These are phyloP conservation scores for Platyrinchus mystaceus DNA, from an alignment of 2,797 vertebrate genomes.

Conservation along the genomic window DNA sequence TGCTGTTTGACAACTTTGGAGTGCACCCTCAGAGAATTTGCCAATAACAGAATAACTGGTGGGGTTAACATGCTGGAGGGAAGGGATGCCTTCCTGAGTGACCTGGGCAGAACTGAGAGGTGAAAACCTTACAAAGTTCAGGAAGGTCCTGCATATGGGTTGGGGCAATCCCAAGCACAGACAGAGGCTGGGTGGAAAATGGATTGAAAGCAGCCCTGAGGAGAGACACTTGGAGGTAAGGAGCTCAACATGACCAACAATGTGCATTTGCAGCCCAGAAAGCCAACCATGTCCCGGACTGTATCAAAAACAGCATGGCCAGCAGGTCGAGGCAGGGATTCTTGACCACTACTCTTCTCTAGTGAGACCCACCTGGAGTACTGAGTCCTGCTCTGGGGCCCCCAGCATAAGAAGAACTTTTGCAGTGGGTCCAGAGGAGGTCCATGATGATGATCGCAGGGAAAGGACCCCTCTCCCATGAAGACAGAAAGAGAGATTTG, in stretches of 20 bases:
- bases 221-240: background rate
- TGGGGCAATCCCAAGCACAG: background rate
- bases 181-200: background rate
- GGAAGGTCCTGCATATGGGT: background rate
- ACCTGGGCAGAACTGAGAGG: background rate
- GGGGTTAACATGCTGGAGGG: background rate
- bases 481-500: background rate
- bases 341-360: background rate
- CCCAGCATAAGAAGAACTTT: too few relatives aligned
- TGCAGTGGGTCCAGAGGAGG: background rate
- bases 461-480: background rate
- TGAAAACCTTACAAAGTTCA: background rate
- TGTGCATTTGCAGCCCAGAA: background rate
- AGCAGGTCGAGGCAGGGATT: background rate
- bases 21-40: background rate
- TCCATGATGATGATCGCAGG: too few relatives aligned
- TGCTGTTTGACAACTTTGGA: background rate
- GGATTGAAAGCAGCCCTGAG: background rate
- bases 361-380: background rate
- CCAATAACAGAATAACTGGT: background rate
- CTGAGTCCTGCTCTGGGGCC: background rate
- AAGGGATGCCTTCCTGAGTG: background rate
- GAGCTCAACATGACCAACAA: background rate
- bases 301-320: background rate
- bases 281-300: rapidly evolving